These are phyloP conservation scores for Lepas anatifera DNA, from an alignment of 2,888 invertebrate genomes.

Conservation along the genomic window DNA sequence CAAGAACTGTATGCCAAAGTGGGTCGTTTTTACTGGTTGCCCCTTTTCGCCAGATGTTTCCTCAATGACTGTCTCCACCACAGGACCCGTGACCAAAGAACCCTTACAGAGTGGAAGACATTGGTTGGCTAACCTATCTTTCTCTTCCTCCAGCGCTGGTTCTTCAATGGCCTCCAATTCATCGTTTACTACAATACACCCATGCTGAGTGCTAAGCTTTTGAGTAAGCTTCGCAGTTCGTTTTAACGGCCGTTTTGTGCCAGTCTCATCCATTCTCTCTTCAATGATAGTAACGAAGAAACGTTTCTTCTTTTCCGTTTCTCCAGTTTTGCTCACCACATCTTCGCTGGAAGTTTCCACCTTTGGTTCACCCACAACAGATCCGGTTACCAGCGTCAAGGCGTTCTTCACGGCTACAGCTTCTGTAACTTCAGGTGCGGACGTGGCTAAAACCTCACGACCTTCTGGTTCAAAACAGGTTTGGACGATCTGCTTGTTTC, in stretches of 20 bases:
- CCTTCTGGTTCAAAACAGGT: not conserved
- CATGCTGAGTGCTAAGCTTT: not conserved
- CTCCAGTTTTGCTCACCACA: not conserved
- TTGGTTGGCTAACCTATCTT: not conserved
- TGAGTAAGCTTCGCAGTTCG: not conserved
- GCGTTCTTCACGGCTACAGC: not conserved
- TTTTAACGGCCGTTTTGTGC: not conserved
- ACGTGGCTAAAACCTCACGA: not conserved
- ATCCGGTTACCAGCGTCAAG: not conserved
- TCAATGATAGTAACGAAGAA: not conserved
- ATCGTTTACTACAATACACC: not conserved
- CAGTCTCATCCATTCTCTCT: not conserved
- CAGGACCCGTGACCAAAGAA: not conserved
- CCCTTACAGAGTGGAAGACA: not conserved
- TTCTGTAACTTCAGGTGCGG: not conserved
- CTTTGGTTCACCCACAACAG: not conserved
- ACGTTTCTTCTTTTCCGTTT: not conserved
- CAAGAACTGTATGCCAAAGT: not conserved
- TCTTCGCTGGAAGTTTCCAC: not conserved
- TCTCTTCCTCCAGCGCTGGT: not conserved
- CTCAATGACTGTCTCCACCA: not conserved
- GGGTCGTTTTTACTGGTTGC: not conserved
- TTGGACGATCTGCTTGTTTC: not conserved
- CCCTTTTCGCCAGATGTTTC: not conserved
- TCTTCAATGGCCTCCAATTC: not conserved